phyloP scores from a whole-genome alignment of 2,113 vertebrate species.

The human region DNA sequence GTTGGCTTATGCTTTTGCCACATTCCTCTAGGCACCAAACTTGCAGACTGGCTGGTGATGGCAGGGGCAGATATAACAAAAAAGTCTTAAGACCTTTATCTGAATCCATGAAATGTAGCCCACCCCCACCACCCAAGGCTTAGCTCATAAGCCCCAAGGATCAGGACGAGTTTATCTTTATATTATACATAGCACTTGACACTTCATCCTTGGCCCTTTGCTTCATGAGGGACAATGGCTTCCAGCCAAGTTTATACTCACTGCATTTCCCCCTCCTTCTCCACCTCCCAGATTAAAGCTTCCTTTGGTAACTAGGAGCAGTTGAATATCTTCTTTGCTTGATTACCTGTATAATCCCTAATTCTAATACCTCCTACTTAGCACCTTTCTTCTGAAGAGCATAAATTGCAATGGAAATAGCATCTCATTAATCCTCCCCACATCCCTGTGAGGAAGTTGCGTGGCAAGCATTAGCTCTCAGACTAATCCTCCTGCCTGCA shows the following conservation, averaged over 20 bases:
- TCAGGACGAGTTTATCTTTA: background rate
- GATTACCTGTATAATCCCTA: conserved; percentile 52
- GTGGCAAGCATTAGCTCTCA: background rate
- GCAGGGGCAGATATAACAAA: background rate
- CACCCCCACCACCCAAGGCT: background rate
- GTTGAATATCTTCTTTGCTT: conserved; percentile 50
- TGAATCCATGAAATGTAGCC: background rate
- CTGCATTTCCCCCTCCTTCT: background rate
- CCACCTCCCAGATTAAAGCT: conserved; percentile 27
- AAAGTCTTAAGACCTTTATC: background rate
- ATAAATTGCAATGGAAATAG: conserved; percentile 51
- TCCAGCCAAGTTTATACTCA: background rate
- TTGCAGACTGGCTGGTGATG: background rate
- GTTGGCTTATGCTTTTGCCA: background rate
- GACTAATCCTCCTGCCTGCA: background rate
- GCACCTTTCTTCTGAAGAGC: conserved; percentile 59
- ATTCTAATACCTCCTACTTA: conserved; percentile 38
- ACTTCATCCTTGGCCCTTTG: background rate
- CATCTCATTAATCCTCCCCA: conserved; percentile 31
- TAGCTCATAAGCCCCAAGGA: background rate
- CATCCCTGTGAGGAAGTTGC: background rate
- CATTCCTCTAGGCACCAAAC: background rate
- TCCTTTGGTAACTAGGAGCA: conserved; percentile 34
- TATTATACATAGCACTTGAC: background rate
- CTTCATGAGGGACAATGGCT: background rate